Evolutionary conservation across 1,140 invertebrate species (phyloP).

Genomic region (Nixonia krombeini): DNA sequence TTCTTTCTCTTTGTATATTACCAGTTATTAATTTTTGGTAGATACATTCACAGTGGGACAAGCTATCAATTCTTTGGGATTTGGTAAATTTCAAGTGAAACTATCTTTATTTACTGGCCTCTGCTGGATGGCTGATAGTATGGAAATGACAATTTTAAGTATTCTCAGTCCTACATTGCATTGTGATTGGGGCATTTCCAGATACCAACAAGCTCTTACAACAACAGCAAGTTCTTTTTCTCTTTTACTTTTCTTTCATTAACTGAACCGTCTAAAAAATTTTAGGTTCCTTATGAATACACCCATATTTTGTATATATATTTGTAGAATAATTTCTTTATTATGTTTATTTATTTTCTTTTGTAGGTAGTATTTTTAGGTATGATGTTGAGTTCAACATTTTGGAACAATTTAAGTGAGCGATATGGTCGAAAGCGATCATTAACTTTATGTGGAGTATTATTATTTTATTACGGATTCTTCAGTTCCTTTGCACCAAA

Average conservation of each 20-base stretch:
- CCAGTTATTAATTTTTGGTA: slow-evolving; percentile 64
- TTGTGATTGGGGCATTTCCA: slow-evolving; percentile 93
- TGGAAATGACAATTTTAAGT: slow-evolving; percentile 98
- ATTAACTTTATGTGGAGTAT: slow-evolving; percentile 86
- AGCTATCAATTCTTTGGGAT: slow-evolving; percentile 95
- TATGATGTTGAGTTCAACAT: slow-evolving; percentile 97
- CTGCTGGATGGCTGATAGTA: slow-evolving; percentile 97
- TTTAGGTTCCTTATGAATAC: too few relatives aligned
- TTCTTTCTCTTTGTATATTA: too few relatives aligned
- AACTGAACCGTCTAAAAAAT: too few relatives aligned
- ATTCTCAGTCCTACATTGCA: slow-evolving; percentile 93
- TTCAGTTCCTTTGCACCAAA: slow-evolving; percentile 92
- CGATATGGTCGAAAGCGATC: slow-evolving; percentile 94
- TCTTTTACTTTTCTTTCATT: too few relatives aligned
- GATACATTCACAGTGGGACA: slow-evolving; percentile 96
- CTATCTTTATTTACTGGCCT: slow-evolving; percentile 87
- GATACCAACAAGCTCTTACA: slow-evolving; percentile 82
- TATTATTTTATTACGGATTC: slow-evolving; percentile 93
- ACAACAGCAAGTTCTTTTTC: slow-evolving; percentile 81
- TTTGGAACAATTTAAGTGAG: slow-evolving; percentile 96
- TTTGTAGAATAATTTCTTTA: too few relatives aligned
- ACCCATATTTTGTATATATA: too few relatives aligned
- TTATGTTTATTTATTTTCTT: too few relatives aligned
- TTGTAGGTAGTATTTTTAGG: slow-evolving; percentile 92
- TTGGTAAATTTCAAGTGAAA: slow-evolving; percentile 96